These are phyloP conservation scores for Rynchops niger DNA, from an alignment of 2,113 vertebrate species.

Conservation along the genomic window DNA sequence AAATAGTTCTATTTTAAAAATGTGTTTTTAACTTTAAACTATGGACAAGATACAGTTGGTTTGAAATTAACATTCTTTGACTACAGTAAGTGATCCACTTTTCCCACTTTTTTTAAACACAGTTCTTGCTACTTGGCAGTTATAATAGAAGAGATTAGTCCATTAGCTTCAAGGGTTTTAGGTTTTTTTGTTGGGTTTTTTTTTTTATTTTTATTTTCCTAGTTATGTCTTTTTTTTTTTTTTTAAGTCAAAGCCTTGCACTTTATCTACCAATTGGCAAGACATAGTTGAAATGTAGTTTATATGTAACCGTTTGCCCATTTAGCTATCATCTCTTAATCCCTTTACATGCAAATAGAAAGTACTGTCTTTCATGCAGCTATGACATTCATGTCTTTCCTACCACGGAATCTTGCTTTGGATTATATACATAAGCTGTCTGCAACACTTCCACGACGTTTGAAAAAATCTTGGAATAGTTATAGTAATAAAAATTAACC, in stretches of 20 bases:
- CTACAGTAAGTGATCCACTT: not conserved
- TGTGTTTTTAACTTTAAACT: conserved; percentile 12
- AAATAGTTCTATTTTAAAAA: conserved; percentile 35
- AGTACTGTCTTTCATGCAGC: not conserved
- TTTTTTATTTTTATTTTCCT: not conserved
- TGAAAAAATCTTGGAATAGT: not conserved
- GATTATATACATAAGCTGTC: not conserved
- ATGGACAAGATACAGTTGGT: not conserved
- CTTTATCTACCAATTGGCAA: not conserved
- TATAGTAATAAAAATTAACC: not conserved
- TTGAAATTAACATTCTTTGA: conserved; percentile 1
- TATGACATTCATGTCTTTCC: not conserved
- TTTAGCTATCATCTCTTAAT: not conserved
- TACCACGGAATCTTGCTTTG: not conserved
- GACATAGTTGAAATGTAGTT: not conserved
- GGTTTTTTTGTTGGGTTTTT: too few relatives aligned
- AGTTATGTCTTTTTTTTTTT: not conserved
- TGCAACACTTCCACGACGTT: not conserved
- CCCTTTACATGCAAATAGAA: not conserved
- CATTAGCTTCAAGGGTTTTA: not conserved
- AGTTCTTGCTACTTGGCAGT: not conserved
- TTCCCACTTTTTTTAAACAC: not conserved
- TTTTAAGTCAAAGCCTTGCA: not conserved
- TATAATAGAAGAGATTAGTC: not conserved
- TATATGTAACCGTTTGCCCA: not conserved